A percentile compares a stretch with the other conserved stretches of the same genome.
These are phyloP conservation scores for human (Homo sapiens) DNA, from an alignment of 2,113 vertebrate species.

Conservation along the genomic window GRCh38 chr9:72180501-72181000, in stretches of 20 bases:
- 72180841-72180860: not conserved
- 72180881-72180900: not conserved
- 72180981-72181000: not conserved
- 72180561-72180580: conserved; percentile 8
- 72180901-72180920: not conserved
- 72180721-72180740: not conserved
- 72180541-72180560: not conserved
- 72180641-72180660: not conserved
- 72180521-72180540: not conserved
- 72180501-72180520: not conserved
- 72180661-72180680: conserved; percentile 14
- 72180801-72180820: not conserved
- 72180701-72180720: not conserved
- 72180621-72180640: conserved; percentile 30
- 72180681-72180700: not conserved
- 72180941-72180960: not conserved
- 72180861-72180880: not conserved
- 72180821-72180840: not conserved
- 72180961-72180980: not conserved
- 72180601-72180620: conserved; percentile 31
- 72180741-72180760: not conserved
- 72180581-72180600: not conserved
- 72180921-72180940: not conserved
- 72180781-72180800: not conserved
- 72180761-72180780: not conserved